phyloP scores from a whole-genome alignment of 2,888 invertebrate species.

The Siphonodentalium dalli region DNA sequence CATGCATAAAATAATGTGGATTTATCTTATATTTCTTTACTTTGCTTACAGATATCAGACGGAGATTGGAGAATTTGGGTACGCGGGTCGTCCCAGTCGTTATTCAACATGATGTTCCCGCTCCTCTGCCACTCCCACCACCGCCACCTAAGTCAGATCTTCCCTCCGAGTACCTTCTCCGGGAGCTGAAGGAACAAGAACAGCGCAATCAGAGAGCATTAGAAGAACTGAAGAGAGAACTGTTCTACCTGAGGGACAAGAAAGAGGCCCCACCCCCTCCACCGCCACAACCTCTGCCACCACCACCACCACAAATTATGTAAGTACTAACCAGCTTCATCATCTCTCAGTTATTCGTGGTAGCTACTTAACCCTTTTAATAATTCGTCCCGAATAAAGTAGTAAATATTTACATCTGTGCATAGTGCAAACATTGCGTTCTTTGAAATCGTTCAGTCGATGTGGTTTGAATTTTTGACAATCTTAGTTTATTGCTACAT shows the following conservation, averaged over 20 bases:
- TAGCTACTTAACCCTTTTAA: too few species aligned
- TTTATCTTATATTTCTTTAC: not conserved
- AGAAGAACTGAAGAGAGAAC: constrained; percentile 43
- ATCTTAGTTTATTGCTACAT: too few species aligned
- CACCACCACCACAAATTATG: constrained; percentile 25
- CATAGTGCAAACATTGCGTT: too few species aligned
- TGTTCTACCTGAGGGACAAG: constrained; percentile 36
- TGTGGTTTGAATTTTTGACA: too few species aligned
- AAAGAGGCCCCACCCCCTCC: constrained; percentile 20
- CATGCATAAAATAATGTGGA: not conserved
- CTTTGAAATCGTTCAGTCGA: too few species aligned
- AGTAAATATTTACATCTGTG: too few species aligned
- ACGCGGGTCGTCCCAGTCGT: constrained; percentile 23
- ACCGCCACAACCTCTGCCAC: constrained; percentile 27
- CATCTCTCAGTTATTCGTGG: too few species aligned
- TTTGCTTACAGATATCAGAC: constrained; percentile 42
- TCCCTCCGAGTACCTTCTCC: constrained; percentile 37
- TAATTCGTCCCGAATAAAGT: too few species aligned
- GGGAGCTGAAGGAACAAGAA: constrained; percentile 50
- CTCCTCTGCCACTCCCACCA: too few species aligned
- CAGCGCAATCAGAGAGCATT: constrained; percentile 47
- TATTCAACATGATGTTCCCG: too few species aligned
- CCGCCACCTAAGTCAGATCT: constrained; percentile 37
- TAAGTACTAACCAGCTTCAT: too few species aligned
- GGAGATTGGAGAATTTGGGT: constrained; percentile 45